phyloP scores from a whole-genome alignment of 2,113 vertebrate species.

The Catharus fuscescens region DNA sequence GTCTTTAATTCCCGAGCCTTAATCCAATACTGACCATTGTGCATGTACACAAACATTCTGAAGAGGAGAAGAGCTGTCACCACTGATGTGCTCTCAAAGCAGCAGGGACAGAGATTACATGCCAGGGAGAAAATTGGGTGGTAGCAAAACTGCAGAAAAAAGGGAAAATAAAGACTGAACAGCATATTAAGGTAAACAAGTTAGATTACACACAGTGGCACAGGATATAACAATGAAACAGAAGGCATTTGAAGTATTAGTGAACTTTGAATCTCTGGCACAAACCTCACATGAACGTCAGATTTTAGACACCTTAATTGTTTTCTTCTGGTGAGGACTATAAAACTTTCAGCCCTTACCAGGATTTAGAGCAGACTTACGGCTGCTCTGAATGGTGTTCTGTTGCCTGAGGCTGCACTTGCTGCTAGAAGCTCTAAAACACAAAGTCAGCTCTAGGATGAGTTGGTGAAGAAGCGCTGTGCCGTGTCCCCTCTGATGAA shows the following conservation, averaged over 20 bases:
- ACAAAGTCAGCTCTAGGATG: neutral
- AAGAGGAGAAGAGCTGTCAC: neutral
- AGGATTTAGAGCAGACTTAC: neutral
- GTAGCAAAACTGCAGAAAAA: neutral
- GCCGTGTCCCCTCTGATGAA: fast-evolving
- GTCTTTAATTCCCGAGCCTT: slow-evolving; percentile 14
- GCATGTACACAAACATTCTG: neutral
- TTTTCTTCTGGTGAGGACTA: neutral
- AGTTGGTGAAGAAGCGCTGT: neutral
- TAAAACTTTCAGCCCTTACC: neutral
- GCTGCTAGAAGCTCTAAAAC: neutral
- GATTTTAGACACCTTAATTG: neutral
- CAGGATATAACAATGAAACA: neutral
- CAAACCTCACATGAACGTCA: neutral
- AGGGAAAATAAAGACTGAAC: neutral
- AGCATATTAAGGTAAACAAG: neutral
- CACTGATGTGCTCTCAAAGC: neutral
- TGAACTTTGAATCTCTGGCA: neutral
- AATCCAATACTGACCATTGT: neutral
- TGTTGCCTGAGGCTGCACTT: neutral
- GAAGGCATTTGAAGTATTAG: neutral
- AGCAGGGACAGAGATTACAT: neutral
- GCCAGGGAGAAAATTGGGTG: neutral
- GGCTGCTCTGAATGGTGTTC: neutral
- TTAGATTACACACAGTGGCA: neutral